Evolutionary conservation across 2,888 invertebrate genomes (phyloP), one percentile per base, ranked within the genome.

Genomic region (Alloscopus bannaensis): DNA sequence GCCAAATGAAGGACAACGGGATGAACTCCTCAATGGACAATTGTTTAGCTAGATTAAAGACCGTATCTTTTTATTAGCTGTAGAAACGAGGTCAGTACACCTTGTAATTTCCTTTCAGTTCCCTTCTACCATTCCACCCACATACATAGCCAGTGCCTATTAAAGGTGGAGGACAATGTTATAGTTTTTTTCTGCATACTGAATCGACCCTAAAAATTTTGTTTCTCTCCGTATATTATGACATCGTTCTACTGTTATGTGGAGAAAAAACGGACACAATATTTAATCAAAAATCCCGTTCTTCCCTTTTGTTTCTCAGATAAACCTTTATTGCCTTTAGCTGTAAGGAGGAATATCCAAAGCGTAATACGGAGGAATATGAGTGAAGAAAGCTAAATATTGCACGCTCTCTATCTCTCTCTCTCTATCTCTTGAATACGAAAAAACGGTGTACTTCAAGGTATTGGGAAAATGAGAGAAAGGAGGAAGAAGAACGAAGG

Each of bases 131-230:
- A n/a, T n/a, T 18, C 22, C 55, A 40, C 52, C 45, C 40, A 26
- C 29, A n/a, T n/a, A n/a, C n/a, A n/a, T n/a, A n/a, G n/a, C n/a
- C n/a, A n/a, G n/a, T n/a, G n/a, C n/a, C n/a, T n/a, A n/a, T n/a
- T n/a, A 26, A 42, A 50, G 57, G 57, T 57, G 8, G 57, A 42
- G 57, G 57, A 70, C 70, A 70, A 70, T 45, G 45, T 45, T 45
- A 6, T 36, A 45, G 18, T 45, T 16, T 45, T 45, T 16, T 45
- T 8, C 36, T 36, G 13, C 36, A 36, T 36, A 36, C 13, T 13
- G 36, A 8, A 36, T 36, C 36, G 8, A 8, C 13, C 36, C 36
- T 8, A 6, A 8, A 36, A 36, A 36, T 8, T 36, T 8, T 36
- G 36, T 13, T 36, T 16, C 45, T 45, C 8, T 36, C 45, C n/a